A percentile compares a stretch with the other conserved stretches of the same genome.
Evolutionary conservation across 2,113 vertebrate species (phyloP).

Genomic region (Pseudopodoces humilis): DNA sequence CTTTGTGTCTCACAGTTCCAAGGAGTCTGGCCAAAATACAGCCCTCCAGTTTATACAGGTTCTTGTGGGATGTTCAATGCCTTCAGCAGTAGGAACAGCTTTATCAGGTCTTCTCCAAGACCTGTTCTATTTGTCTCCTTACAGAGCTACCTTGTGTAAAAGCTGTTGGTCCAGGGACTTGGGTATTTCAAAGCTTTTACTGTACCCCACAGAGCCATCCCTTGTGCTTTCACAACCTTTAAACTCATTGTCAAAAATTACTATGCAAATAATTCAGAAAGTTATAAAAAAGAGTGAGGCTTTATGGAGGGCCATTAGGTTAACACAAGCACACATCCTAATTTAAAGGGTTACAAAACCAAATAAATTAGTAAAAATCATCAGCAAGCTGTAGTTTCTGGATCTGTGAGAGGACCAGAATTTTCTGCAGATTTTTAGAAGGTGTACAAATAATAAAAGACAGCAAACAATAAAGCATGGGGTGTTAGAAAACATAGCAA

Average conservation of each 20-base stretch:
- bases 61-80: not conserved
- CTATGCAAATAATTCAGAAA: not conserved
- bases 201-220: not conserved
- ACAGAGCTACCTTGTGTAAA: not conserved
- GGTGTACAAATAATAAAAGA: not conserved
- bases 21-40: not conserved
- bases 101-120: not conserved
- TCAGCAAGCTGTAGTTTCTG: not conserved
- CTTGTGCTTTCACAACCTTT: not conserved
- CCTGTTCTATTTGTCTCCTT: not conserved
- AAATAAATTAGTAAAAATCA: not conserved
- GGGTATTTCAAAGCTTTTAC: not conserved
- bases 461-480: not conserved
- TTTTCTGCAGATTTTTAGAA: not conserved
- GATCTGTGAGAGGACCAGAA: not conserved
- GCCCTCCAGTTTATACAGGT: not conserved
- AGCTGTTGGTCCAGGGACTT: not conserved
- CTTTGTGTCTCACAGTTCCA: not conserved
- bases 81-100: not conserved
- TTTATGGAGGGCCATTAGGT: not conserved
- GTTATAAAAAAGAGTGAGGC: too few species aligned
- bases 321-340: not conserved
- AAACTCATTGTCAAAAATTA: not conserved
- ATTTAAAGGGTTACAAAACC: not conserved
- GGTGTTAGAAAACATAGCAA: not conserved